Base-by-base conservation (phyloP, 2,113 vertebrate genomes). In the Centropristis striata region DNA sequence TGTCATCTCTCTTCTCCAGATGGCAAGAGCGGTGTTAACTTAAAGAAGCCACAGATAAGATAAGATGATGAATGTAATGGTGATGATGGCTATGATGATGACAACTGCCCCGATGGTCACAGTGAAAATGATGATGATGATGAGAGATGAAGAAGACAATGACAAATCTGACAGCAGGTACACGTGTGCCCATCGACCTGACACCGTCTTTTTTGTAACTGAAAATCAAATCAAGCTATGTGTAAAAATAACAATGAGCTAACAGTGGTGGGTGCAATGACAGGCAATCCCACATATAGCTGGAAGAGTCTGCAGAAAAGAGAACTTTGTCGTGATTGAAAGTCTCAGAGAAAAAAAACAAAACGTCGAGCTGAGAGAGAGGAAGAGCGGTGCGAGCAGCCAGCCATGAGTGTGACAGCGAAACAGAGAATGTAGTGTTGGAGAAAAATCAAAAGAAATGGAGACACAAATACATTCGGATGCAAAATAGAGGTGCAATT, bases 401-500 rank as follows among this genome's bases (percentile, higher is more conserved):
- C n/a, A 49, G 37, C 3, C 25, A 15, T 8, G 9, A 32, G n/a
- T 5, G 21, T 69, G 57, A 63, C 8, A 20, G 36, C n/a, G 51
- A 66, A 27, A 10, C 18, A 63, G 64, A 65, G 23, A 69, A 59
- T 15, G 47, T 25, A 42, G 27, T 37, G 28, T 2, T 16, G 71
- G 63, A 69, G 50, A 28, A 10, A 66, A 75, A 77, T 83, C 28
- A 71, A 67, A 69, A 70, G 53, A 79, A 75, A 81, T 46, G 49
- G 28, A 86, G 58, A 81, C 57, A 82, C 69, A 79, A 67, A 87
- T 61, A 42, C 42, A 54, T 65, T 75, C 47, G 51, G 57, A 81
- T 76, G 80, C 76, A 73, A 83, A 86, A 71, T 53, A 76, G 49
- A 76, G 42, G 25, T 16, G 55, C 66, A 85, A 87, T 90, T 83